phyloP scores from a whole-genome alignment of 2,113 vertebrate genomes.

The Microtus richardsoni region DNA sequence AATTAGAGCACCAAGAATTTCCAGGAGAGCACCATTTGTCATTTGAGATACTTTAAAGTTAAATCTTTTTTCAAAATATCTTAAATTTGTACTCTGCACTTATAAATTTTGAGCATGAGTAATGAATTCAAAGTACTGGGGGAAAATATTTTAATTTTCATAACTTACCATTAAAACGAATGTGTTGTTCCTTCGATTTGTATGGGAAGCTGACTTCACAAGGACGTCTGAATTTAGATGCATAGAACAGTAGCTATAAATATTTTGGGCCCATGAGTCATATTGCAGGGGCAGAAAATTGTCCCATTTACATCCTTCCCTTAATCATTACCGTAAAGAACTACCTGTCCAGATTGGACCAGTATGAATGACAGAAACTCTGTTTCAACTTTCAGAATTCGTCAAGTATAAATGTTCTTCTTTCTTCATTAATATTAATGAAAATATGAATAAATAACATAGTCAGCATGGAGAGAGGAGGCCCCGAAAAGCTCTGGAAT shows the following conservation, averaged over 20 bases:
- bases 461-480: background rate
- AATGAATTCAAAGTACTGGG: background rate
- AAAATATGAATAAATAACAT: constrained; percentile 20
- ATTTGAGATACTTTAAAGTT: constrained; percentile 26
- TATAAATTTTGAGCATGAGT: background rate
- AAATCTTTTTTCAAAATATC: constrained; percentile 25
- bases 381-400: background rate
- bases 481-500: background rate
- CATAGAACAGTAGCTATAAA: constrained; percentile 27
- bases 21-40: background rate
- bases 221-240: constrained; percentile 46
- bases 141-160: constrained; percentile 56
- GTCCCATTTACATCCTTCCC: background rate
- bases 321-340: background rate
- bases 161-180: background rate
- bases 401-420: background rate
- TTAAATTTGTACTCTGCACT: background rate
- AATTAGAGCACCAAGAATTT: background rate
- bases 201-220: background rate
- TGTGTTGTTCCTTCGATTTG: background rate
- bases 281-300: constrained; percentile 23
- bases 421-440: constrained; percentile 11
- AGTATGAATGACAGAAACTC: background rate
- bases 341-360: background rate
- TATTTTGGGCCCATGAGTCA: constrained; percentile 66